Conservation (phyloP, 1,140 invertebrate genomes). For the Trichomalopsis sarcophagae region DNA sequence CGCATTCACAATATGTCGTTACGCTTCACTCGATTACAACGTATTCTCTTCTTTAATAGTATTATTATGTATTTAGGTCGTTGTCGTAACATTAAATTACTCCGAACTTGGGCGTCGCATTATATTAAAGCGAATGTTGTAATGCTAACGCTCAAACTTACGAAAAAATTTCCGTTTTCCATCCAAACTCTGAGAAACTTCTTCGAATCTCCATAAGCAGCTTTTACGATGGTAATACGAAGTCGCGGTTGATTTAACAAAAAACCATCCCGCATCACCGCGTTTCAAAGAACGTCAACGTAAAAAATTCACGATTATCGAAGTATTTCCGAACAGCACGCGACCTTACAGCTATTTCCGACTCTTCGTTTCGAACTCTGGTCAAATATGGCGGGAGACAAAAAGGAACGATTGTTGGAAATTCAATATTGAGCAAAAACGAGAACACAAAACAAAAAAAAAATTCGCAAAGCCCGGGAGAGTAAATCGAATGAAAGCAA, state of each 20-base stretch:
- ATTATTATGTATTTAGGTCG: constrained; percentile 47
- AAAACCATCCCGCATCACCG: not conserved
- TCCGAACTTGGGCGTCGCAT: not conserved
- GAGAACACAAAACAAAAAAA: not conserved
- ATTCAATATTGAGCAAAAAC: constrained; percentile 24
- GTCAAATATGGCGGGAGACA: not conserved
- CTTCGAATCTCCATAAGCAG: not conserved
- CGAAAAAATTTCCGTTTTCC: not conserved
- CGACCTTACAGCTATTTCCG: no score
- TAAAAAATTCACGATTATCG: not conserved
- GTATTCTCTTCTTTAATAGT: constrained; percentile 40
- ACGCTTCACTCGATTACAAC: constrained; percentile 43
- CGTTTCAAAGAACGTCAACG: not conserved
- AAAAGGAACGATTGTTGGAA: constrained; percentile 10
- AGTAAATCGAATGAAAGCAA: constrained; percentile 33
- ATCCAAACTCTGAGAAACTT: not conserved
- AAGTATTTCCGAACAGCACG: not conserved
- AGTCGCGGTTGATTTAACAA: not conserved
- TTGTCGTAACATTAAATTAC: constrained; percentile 42
- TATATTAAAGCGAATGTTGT: not conserved
- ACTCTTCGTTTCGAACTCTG: not conserved
- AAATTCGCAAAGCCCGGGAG: not conserved
- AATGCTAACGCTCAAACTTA: not conserved
- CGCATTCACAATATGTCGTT: constrained; percentile 29
- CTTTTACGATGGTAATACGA: not conserved